Evolutionary conservation across 1,140 invertebrate genomes (phyloP), one percentile per base, ranked within the genome.

Genomic region (Grapholita molesta): DNA sequence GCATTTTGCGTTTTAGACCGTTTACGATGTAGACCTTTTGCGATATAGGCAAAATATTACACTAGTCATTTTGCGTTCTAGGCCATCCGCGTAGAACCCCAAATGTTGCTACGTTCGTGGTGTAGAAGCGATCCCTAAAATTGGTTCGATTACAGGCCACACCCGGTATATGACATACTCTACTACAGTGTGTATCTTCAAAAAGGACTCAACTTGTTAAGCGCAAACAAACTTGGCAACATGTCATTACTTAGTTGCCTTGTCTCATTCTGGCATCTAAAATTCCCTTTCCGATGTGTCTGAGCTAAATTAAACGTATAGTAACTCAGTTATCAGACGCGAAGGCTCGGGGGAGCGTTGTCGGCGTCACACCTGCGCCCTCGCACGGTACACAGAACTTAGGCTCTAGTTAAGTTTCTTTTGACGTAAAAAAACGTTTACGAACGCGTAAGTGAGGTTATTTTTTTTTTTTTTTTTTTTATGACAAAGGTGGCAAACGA

Each of bases 311-410:
- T 61, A 61, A 61, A 61, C 55, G 55, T 61, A 61, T 61, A 61
- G 55, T 61, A 61, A 61, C 18, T 61, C 25, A 32, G 55, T 61
- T 61, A 61, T 61, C 55, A 28, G 55, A 61, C 30, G 55, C 30
- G 15, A 25, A 61, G 53, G 21, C 53, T 57, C 25, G 12, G 12
- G 55, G 55, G 24, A 28, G 55, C 55, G 55, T 61, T 61, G 55
- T 30, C 55, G 25, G 25, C 4, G 55, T 28, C 55, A 28, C 55
- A 61, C 55, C 55, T 61, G 55, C 53, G 24, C 3, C 55, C 55
- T 28, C 2, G 7, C 53, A 28, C 25, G 32, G 24, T 15, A 1
- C 7, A 28, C 55, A 61, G 55, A 61, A 15, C 9, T 18, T 61
- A 61, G 2, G n/a, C n/a, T n/a, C n/a, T n/a, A n/a, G n/a, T n/a